Conservation (phyloP, 2,113 vertebrate genomes). For the Alces alces region DNA sequence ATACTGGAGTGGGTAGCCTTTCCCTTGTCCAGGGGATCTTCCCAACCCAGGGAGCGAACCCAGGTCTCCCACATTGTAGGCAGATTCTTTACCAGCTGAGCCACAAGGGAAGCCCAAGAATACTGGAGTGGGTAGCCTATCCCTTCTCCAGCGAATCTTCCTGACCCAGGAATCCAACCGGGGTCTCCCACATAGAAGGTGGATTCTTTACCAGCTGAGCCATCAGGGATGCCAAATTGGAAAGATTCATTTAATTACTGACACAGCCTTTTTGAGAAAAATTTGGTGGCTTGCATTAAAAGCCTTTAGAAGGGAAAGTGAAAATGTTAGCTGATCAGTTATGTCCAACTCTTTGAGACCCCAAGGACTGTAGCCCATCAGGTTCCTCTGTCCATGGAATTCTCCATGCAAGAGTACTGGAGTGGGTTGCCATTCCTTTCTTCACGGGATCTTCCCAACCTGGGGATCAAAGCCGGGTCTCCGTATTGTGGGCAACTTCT, state of each 20-base stretch:
- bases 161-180: fast-evolving
- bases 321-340: background rate
- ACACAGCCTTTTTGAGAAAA: background rate
- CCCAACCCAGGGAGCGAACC: background rate
- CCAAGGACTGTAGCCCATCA: background rate
- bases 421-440: background rate
- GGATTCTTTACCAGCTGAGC: background rate
- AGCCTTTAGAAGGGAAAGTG: background rate
- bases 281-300: background rate
- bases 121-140: background rate
- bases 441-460: background rate
- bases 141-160: background rate
- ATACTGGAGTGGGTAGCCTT: background rate
- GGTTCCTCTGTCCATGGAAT: background rate
- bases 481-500: background rate
- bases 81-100: background rate
- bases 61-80: background rate
- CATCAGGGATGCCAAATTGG: background rate
- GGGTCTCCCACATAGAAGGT: background rate
- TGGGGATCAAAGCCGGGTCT: background rate
- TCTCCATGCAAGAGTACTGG: background rate
- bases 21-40: background rate
- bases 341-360: background rate
- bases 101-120: background rate
- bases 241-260: background rate